Base-by-base conservation (phyloP, 2,888 invertebrate species). In the Perithous albicinctus region DNA sequence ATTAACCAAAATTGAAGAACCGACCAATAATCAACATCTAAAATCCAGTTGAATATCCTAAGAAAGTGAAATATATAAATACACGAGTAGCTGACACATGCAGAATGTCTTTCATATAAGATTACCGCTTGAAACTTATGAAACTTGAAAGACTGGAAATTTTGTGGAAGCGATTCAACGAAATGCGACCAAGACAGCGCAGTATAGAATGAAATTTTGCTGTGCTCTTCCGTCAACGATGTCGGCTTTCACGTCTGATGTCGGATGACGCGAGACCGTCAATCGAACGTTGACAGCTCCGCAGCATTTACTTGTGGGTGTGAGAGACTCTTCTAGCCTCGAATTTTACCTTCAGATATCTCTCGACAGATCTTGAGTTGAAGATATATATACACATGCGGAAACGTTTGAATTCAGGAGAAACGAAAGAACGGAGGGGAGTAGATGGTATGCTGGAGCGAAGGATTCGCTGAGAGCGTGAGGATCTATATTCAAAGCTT, bases 291-390 rank as follows among this genome's bases (percentile, higher is more conserved):
- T 61, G 35, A 35, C 59, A 61, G 59, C 29, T n/a, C 29, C n/a
- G n/a, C 29, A 15, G 8, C 18, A 10, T 32, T 35, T 61, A 6
- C 59, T 61, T 32, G 59, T 7, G 35, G 35, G 18, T 32, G 59
- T 15, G 59, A 59, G 56, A 48, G 51, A 18, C 56, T 63, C 63
- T 43, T n/a, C 29, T 1, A 20, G 18, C 12, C 59, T 35, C 41
- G 18, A 18, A 80, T 66, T 63, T 80, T 66, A 56, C 64, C 64
- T 63, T 76, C 70, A 66, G 66, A 80, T 76, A 69, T 80, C 26
- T 69, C 64, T 76, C 35, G 6, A 32, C 32, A 46, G 23, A 76
- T 56, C 54, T 64, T 70, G 26, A 43, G n/a, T 8, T 41, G 43
- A 10, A 2, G 23, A 15, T 41, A 43, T 64, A 61, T 64, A 41